Evolutionary conservation across 2,797 vertebrate species (phyloP).

Genomic region (Typhlichthys subterraneus): DNA sequence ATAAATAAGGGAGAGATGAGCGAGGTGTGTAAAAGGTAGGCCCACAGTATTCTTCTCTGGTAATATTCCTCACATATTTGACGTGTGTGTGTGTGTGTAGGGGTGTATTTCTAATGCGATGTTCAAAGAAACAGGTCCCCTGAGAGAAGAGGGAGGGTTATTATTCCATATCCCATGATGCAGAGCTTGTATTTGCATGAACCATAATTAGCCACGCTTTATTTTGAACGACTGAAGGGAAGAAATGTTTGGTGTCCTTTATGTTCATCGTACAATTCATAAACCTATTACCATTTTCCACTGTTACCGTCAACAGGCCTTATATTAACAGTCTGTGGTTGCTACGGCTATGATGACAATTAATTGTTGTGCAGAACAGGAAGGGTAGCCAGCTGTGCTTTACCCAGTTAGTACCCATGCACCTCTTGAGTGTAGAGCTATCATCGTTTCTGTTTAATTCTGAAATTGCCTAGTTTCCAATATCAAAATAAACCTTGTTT

Average conservation of each 20-base stretch:
- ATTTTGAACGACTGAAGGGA: constrained; percentile 24
- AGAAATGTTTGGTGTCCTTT: constrained; percentile 28
- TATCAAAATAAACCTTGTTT: constrained; percentile 18
- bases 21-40: too few species aligned
- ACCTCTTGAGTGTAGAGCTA: too few species aligned
- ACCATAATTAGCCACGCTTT: constrained; percentile 44
- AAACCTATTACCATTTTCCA: constrained; percentile 45
- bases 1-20: too few species aligned
- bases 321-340: constrained; percentile 1
- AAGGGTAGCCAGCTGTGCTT: constrained; percentile 33
- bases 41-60: too few species aligned
- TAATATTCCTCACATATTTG: background rate
- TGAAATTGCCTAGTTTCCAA: too few species aligned
- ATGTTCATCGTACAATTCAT: constrained; percentile 29
- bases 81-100: background rate
- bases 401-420: constrained; percentile 12
- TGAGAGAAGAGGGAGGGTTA: constrained; percentile 41
- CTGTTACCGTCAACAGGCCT: constrained; percentile 35
- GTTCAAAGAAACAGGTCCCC: constrained; percentile 52
- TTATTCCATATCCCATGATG: constrained; percentile 48
- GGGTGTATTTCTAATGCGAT: constrained; percentile 57
- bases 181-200: constrained; percentile 50
- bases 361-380: constrained; percentile 40
- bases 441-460: too few species aligned
- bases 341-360: constrained; percentile 43